These are phyloP conservation scores for Lucilia cuprina DNA, from an alignment of 1,140 invertebrate genomes.

Conservation along the genomic window DNA sequence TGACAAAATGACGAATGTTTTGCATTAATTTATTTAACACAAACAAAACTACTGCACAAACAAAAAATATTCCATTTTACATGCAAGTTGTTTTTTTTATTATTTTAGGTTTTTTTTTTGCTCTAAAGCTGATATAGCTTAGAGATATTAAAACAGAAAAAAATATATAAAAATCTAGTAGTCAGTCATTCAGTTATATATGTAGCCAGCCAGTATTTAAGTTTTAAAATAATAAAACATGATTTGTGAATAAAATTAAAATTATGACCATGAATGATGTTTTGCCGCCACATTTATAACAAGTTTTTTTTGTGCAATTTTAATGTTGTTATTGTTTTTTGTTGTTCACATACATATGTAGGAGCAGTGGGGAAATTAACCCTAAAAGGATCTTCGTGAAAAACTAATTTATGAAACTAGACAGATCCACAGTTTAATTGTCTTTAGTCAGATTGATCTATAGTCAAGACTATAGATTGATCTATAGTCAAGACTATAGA, in stretches of 20 bases:
- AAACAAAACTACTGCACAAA: neutral
- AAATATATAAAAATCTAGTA: conserved; percentile 8
- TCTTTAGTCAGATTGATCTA: too few species aligned
- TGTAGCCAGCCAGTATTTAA: neutral
- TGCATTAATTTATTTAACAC: conserved; percentile 19
- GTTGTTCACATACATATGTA: too few species aligned
- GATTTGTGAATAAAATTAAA: conserved; percentile 36
- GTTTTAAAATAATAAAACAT: conserved; percentile 24
- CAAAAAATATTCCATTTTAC: neutral
- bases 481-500: too few species aligned
- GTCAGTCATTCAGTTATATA: neutral
- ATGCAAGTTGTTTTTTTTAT: conserved; percentile 20
- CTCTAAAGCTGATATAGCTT: neutral
- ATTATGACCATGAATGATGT: conserved; percentile 36
- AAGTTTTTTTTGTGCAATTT: neutral
- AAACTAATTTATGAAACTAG: too few species aligned
- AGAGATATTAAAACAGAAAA: neutral
- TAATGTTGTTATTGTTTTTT: too few species aligned
- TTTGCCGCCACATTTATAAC: conserved; percentile 28
- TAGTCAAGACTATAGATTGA: too few species aligned
- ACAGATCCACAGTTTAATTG: too few species aligned
- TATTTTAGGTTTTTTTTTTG: neutral
- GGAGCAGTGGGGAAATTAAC: too few species aligned
- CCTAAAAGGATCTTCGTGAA: too few species aligned
- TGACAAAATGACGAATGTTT: conserved; percentile 35